These are phyloP conservation scores for Teleogryllus occipitalis DNA, from an alignment of 1,140 invertebrate species.

Conservation along the genomic window DNA sequence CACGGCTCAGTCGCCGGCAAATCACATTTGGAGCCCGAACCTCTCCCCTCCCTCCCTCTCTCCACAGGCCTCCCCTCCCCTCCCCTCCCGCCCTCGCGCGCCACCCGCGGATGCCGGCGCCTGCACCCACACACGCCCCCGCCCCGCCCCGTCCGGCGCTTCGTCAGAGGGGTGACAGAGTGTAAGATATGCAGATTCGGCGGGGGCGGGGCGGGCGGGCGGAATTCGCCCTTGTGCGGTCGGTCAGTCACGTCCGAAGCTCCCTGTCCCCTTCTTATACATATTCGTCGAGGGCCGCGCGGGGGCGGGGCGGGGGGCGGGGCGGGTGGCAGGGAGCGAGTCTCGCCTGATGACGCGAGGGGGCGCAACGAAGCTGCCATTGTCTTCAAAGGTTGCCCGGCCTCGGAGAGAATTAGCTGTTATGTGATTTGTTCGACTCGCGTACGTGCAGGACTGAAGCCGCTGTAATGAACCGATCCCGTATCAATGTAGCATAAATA, in stretches of 20 bases:
- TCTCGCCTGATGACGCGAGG: neutral
- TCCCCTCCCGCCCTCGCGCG: too few relatives aligned
- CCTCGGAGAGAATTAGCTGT: neutral
- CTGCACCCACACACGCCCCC: neutral
- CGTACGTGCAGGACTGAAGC: too few relatives aligned
- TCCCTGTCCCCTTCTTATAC: neutral
- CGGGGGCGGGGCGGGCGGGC: too few relatives aligned
- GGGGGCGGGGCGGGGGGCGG: too few relatives aligned
- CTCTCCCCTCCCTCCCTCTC: neutral
- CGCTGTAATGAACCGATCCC: too few relatives aligned
- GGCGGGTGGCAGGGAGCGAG: neutral
- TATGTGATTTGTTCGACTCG: too few relatives aligned
- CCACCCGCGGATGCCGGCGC: too few relatives aligned
- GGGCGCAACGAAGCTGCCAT: neutral
- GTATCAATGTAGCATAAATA: too few relatives aligned
- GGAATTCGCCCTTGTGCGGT: neutral
- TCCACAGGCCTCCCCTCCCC: too few relatives aligned
- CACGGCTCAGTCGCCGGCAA: too few relatives aligned
- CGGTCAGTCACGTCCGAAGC: conserved; percentile 2
- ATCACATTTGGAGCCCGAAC: neutral
- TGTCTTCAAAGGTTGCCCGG: neutral
- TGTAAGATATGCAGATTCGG: conserved; percentile 4
- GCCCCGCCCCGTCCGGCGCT: too few relatives aligned
- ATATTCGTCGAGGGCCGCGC: too few relatives aligned
- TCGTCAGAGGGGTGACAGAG: neutral